phyloP scores from a whole-genome alignment of 2,797 vertebrate species.

The Steatocranus sp. region DNA sequence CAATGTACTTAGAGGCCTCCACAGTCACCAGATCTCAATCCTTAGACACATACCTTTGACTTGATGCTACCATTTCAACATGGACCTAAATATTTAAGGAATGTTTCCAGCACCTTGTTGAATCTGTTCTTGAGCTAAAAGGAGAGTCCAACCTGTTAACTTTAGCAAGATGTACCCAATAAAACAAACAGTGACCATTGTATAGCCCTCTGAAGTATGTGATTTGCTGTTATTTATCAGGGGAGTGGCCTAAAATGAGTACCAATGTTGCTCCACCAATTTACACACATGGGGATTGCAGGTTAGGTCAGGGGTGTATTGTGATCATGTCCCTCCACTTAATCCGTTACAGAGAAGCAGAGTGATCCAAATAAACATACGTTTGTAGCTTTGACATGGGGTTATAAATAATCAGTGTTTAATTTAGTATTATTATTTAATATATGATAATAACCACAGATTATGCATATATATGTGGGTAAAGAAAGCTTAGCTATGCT shows the following conservation, averaged over 20 bases:
- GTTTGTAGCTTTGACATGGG: neutral
- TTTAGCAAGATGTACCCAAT: neutral
- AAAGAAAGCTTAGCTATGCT: neutral
- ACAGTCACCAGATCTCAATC: neutral
- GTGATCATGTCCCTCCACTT: neutral
- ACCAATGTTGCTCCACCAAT: neutral
- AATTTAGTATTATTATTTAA: neutral
- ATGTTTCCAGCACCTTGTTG: neutral
- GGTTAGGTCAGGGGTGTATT: neutral
- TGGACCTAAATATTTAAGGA: neutral
- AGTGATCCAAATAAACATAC: neutral
- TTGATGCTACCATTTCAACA: neutral
- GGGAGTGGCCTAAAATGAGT: neutral
- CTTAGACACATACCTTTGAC: neutral
- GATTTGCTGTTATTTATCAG: neutral
- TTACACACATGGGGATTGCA: neutral
- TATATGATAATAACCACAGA: accelerated
- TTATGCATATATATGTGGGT: neutral
- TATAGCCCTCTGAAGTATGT: neutral
- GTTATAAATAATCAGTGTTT: neutral
- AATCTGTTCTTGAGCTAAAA: neutral
- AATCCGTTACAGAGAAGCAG: neutral
- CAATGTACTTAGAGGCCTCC: neutral
- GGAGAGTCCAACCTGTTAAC: neutral
- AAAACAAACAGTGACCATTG: neutral